phyloP scores from a whole-genome alignment of 2,888 invertebrate genomes.

The Lycocerus yunnanus region DNA sequence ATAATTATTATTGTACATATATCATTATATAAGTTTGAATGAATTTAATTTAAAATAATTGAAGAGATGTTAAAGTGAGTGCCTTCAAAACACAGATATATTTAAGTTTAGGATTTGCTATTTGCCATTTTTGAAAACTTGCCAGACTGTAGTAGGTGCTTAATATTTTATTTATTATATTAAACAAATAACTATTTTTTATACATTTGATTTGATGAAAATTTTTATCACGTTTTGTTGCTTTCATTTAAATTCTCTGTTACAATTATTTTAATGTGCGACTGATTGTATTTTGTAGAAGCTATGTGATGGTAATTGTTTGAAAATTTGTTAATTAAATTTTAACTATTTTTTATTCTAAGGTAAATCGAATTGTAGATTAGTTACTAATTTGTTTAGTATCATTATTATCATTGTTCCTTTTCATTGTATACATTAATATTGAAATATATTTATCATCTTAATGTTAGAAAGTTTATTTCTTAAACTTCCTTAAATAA shows the following conservation, averaged over 20 bases:
- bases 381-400: constrained; percentile 14
- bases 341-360: background rate
- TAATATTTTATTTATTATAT: background rate
- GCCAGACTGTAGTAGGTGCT: constrained; percentile 28
- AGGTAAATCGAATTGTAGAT: constrained; percentile 12
- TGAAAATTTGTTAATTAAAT: background rate
- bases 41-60: background rate
- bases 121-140: constrained; percentile 28
- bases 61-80: constrained; percentile 11
- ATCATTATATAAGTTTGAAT: background rate
- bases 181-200: background rate
- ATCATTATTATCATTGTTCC: constrained; percentile 27
- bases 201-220: background rate
- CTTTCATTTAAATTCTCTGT: background rate
- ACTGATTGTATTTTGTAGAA: background rate
- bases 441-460: constrained; percentile 26
- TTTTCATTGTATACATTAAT: constrained; percentile 27
- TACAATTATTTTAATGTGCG: background rate
- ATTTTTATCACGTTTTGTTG: background rate
- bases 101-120: background rate
- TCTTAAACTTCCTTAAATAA: background rate
- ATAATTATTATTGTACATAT: background rate
- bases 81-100: constrained; percentile 14
- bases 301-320: background rate
- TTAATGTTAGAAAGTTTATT: constrained; percentile 5